A percentile compares a stretch with the other conserved stretches of the same genome.
These are phyloP conservation scores for Stomorhina lunata DNA, from an alignment of 2,888 invertebrate genomes.

Conservation along the genomic window DNA sequence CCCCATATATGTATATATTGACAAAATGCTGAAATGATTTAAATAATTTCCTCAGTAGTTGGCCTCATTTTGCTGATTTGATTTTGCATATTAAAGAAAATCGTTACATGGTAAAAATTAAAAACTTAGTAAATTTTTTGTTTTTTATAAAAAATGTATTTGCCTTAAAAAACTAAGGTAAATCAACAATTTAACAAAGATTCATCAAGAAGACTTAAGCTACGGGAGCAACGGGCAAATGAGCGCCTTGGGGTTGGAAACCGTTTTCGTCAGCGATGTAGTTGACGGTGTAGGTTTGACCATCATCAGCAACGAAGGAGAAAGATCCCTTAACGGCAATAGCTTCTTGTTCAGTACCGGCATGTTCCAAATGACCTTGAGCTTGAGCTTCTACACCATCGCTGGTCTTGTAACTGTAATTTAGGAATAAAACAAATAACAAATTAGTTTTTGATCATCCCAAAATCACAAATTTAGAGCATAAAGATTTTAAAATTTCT, in stretches of 20 bases:
- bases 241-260: constrained; percentile 78
- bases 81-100: no score
- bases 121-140: background rate
- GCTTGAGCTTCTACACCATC: constrained; percentile 70
- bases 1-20: no score
- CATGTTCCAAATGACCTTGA: constrained; percentile 68
- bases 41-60: no score
- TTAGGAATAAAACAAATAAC: background rate
- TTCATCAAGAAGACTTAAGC: constrained; percentile 39
- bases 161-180: constrained; percentile 32
- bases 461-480: no score
- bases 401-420: constrained; percentile 68
- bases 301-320: constrained; percentile 70
- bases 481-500: background rate
- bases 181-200: constrained; percentile 35
- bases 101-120: no score
- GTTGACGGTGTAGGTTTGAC: constrained; percentile 78
- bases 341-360: constrained; percentile 67
- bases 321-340: constrained; percentile 70
- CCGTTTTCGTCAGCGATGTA: constrained; percentile 81
- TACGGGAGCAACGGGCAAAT: constrained; percentile 70
- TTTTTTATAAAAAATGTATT: no score
- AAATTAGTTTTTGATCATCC: background rate
- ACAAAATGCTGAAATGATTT: no score
- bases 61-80: no score